Base-by-base conservation (phyloP, 2,113 vertebrate species). In the Odontophorus gujanensis region DNA sequence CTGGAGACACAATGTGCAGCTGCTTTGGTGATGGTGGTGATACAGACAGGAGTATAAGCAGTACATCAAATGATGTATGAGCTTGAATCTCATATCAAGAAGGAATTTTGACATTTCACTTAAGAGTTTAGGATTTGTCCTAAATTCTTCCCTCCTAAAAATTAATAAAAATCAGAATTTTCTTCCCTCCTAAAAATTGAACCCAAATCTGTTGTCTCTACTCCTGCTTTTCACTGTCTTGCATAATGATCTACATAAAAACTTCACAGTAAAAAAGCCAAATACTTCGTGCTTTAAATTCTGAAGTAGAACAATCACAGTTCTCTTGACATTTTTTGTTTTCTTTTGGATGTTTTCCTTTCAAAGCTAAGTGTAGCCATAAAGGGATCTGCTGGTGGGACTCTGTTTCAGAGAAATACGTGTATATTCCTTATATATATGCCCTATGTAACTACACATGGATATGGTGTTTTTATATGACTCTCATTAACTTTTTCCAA, bases 341-440 rank as follows among this genome's bases (percentile, higher is more conserved):
- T 80, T 88, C 62, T 21, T 85, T 63, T 89, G 90, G 40, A 62
- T 85, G 24, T 85, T 83, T 81, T 90, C 50, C 42, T 90, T 85
- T 72, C 59, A 95, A 87, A 83, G 45, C 79, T 50, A 74, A 96
- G 16, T 34, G 48, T 42, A 43, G 58, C 91, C 68, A 76, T 42
- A 79, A 89, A 91, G 11, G 26, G 45, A 61, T 48, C 11, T 50
- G 30, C 57, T 82, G 55, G 79, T 48, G 47, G 48, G 67, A 65
- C n/a, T 65, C 1, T 65, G 48, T 59, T 84, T 81, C 32, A 57
- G 47, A 81, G 59, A 69, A 43, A 53, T 50, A 7, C 3, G 15
- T 22, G n/a, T 38, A 24, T 69, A 13, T 87, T 76, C 34, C 81
- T 73, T 87, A 7, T 42, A 58, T 61, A 76, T 62, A 94, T 40